Evolutionary conservation across 2,113 vertebrate genomes (phyloP), one percentile per base, ranked within the genome.

Genomic region (Pollimyrus isidori): DNA sequence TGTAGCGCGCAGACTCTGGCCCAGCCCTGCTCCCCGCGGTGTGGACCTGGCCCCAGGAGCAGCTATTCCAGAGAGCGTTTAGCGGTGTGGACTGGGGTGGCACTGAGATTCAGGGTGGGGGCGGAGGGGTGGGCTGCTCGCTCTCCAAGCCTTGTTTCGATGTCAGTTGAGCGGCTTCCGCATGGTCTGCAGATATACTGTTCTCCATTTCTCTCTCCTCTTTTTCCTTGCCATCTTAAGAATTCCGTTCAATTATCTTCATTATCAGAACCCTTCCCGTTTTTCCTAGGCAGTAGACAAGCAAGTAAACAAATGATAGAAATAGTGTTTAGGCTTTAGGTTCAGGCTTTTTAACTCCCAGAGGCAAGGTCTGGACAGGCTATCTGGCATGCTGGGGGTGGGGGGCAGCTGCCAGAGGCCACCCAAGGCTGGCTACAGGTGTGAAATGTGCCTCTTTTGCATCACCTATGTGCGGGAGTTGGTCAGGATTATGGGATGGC

Each of bases 1-100:
- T 56, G 53, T 73, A 39, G 91, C 91, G 69, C 88, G 88, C 85
- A 52, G 85, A 35, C 45, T 85, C 45, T 9, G 46, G 46, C 39
- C 82, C 45, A 0, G 39, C 82, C 42, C 10, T 42, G 39, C 82
- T 46, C 82, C 13, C 23, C 11, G 45, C 82, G 26, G 7, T 85
- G 45, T 23, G 17, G 82, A 48, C 42, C 82, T 45, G 42, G 23
- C 46, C 45, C 10, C 42, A 3, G 45, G 21, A 85, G 46, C 82
- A 85, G 82, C 42, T 49, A n/a, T 85, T 85, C 42, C 46, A 9
- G 17, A 7, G 82, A 49, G 42, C 35, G 10, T 85, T 49, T n/a
- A 46, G 7, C 9, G 3, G 46, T 23, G 45, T n/a, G 19, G 46
- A 19, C 82, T 85, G 42, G 21, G n/a, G 10, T 85, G 23, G 82